Evolutionary conservation across 2,797 vertebrate genomes (phyloP).

Genomic region (Oreortyx pictus): DNA sequence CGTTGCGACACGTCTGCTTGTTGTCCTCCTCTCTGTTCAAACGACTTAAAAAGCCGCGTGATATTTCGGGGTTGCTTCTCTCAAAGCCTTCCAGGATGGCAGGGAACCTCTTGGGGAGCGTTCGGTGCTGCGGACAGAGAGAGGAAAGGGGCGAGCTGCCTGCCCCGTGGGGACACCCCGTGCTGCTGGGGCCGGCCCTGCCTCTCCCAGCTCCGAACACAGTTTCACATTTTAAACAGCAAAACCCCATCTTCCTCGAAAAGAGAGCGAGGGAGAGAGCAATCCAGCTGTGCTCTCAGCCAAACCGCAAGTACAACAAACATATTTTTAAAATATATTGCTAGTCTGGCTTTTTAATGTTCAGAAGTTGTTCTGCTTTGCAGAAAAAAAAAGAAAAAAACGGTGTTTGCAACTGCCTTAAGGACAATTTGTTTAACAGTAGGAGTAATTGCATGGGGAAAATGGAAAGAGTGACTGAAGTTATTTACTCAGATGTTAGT

Average conservation of each 20-base stretch:
- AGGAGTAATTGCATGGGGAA: slow-evolving; percentile 91
- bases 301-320: slow-evolving; percentile 69
- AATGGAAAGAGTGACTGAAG: slow-evolving; percentile 94
- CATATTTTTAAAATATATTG: slow-evolving; percentile 71
- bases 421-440: slow-evolving; percentile 94
- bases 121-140: slow-evolving; percentile 8
- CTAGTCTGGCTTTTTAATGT: slow-evolving; percentile 69
- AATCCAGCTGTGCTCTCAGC: slow-evolving; percentile 60
- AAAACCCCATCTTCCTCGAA: slow-evolving; percentile 67
- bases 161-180: slow-evolving; percentile 69
- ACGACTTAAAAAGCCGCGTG: slow-evolving; percentile 47
- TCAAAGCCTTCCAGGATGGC: slow-evolving; percentile 27
- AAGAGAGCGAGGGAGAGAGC: slow-evolving; percentile 24
- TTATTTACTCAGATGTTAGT: slow-evolving; percentile 98
- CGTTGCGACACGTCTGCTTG: background rate
- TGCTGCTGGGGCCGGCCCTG: slow-evolving; percentile 66
- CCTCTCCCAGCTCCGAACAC: slow-evolving; percentile 62
- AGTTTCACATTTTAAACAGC: slow-evolving; percentile 59
- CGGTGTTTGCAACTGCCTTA: slow-evolving; percentile 82
- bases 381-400: slow-evolving; percentile 54
- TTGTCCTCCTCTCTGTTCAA: slow-evolving; percentile 18
- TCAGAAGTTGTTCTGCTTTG: slow-evolving; percentile 79
- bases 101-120: slow-evolving; percentile 61
- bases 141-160: slow-evolving; percentile 67
- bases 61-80: background rate